Conservation (phyloP, 2,888 invertebrate genomes). For the Eupsilia transversa region DNA sequence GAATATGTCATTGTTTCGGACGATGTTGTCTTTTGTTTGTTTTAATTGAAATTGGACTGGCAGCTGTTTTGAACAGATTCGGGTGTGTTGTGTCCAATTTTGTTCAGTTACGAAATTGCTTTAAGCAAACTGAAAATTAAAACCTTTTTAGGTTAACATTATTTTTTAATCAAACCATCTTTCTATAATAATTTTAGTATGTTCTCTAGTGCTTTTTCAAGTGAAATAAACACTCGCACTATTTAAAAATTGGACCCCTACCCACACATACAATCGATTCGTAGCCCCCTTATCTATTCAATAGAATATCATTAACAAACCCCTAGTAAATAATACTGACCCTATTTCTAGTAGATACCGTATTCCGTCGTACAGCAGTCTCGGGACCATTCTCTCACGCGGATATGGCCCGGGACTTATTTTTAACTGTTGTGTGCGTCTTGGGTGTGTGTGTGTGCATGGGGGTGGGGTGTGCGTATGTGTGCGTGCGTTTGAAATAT, state of each 20-base stretch:
- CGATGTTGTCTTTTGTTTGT: conserved; percentile 18
- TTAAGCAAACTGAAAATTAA: background rate
- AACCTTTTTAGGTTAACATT: background rate
- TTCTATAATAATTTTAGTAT: background rate
- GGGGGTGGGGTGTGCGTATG: conserved; percentile 71
- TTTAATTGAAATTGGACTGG: conserved; percentile 41
- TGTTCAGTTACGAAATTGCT: background rate
- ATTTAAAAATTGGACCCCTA: conserved; percentile 15
- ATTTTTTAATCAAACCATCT: background rate
- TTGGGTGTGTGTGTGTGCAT: conserved; percentile 75
- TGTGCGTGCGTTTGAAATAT: conserved; percentile 89
- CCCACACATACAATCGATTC: conserved; percentile 17
- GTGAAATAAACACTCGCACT: background rate
- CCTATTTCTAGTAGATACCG: conserved; percentile 71
- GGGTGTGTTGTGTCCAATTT: conserved; percentile 12
- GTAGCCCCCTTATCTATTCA: conserved; percentile 52
- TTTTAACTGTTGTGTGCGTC: conserved; percentile 87
- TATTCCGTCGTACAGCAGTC: conserved; percentile 66
- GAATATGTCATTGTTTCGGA: conserved; percentile 20
- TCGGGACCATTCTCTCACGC: conserved; percentile 85
- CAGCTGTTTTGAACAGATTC: conserved; percentile 30
- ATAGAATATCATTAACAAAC: conserved; percentile 53
- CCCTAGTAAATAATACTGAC: conserved; percentile 64
- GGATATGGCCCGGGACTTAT: conserved; percentile 88
- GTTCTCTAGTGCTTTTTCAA: background rate